Evolutionary conservation across 2,797 vertebrate species (phyloP).

Genomic region (Phalanger gymnotis): DNA sequence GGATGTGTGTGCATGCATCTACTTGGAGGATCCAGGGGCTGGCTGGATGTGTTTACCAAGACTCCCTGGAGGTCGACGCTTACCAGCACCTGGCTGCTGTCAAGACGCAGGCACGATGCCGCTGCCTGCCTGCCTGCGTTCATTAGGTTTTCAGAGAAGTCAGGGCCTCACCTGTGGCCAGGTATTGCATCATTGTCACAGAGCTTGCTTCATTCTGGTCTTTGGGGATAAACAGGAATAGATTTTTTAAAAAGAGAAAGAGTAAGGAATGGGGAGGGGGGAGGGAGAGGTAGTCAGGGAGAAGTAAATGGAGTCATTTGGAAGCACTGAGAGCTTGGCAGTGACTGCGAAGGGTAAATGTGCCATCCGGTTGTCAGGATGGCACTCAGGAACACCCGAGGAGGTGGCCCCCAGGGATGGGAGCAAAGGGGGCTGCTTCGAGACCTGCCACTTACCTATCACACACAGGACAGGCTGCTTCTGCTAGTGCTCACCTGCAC

Average conservation of each 20-base stretch:
- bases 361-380: fast-evolving
- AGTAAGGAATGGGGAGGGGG: background rate
- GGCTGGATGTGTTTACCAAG: constrained; percentile 62
- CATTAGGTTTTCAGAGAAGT: constrained; percentile 69
- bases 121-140: constrained; percentile 31
- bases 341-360: background rate
- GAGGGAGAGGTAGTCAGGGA: background rate
- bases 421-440: background rate
- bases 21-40: constrained; percentile 8
- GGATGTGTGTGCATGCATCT: background rate
- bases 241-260: constrained; percentile 48
- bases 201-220: constrained; percentile 72
- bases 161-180: constrained; percentile 71
- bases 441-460: background rate
- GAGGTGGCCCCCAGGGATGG: background rate
- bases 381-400: fast-evolving
- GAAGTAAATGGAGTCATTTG: background rate
- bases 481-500: fast-evolving
- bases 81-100: constrained; percentile 53
- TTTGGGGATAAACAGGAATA: constrained; percentile 63
- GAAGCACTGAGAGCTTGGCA: background rate
- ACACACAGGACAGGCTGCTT: fast-evolving
- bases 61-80: constrained; percentile 69
- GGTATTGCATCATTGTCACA: constrained; percentile 74
- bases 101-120: constrained; percentile 56